Evolutionary conservation across 2,888 invertebrate species (phyloP), one percentile per base, ranked within the genome.

Genomic region (Sphinx pinastri): DNA sequence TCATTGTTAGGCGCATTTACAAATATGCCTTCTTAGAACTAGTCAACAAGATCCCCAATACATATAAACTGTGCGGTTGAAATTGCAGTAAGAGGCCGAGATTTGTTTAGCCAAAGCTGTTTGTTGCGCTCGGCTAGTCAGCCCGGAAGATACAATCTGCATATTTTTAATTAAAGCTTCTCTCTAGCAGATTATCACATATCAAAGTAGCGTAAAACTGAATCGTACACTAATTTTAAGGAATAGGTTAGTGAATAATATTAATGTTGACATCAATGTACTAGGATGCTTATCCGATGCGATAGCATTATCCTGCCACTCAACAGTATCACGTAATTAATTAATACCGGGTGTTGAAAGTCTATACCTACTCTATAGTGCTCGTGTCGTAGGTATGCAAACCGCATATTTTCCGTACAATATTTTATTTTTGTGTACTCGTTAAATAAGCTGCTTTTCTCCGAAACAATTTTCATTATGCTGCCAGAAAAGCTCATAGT

Each of bases 401-500:
- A 12, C 16, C 16, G 45, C 11, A 49, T 19, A 49, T 63, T 47
- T 49, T 19, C 63, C 19, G 12, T 63, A 19, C 19, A 63, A 47
- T 13, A 63, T 63, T 63, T 63, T 63, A 19, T 49, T 63, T 63
- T 63, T 63, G 19, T 13, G 16, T 13, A 19, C 11, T 12, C 13
- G 49, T 63, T 49, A 63, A 49, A 47, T 63, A 19, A 49, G 19
- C 16, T 47, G 63, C 47, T 63, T 60, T 63, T 47, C 49, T 19
- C 63, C 16, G 63, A 63, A 63, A 63, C 49, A 19, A 19, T 63
- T 63, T 63, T 19, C 45, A 63, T 63, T 13, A 49, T 63, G 63
- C 7, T 63, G 4, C 11, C 19, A 12, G 55, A 55, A 55, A 38
- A 38, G 8, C 16, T 2, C 7, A 19, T 38, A 19, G 19, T 19